Conservation (phyloP, 1,140 invertebrate species). For the Heliconius hermathena region DNA sequence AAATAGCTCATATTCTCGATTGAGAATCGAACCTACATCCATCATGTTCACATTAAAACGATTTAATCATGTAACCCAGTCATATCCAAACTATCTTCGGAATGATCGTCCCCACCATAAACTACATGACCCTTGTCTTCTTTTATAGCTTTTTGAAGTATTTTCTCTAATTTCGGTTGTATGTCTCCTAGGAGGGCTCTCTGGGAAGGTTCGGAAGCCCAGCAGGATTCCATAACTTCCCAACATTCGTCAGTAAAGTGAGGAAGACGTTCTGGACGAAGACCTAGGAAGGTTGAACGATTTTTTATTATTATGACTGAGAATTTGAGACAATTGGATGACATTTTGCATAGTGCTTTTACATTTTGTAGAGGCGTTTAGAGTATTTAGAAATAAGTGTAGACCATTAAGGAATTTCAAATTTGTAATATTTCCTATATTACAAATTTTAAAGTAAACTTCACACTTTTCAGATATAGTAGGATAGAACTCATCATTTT, state of each 20-base stretch:
- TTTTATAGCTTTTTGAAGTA: slow-evolving; percentile 44
- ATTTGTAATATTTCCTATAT: too few relatives aligned
- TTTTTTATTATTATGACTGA: too few relatives aligned
- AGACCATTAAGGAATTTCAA: too few relatives aligned
- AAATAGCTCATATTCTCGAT: too few relatives aligned
- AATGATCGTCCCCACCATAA: slow-evolving; percentile 26
- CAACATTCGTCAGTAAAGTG: slow-evolving; percentile 91
- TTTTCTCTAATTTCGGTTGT: slow-evolving; percentile 84
- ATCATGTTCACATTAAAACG: too few relatives aligned
- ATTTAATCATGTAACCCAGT: slow-evolving; percentile 42
- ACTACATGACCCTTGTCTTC: slow-evolving; percentile 14
- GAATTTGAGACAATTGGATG: too few relatives aligned
- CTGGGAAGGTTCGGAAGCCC: slow-evolving; percentile 88
- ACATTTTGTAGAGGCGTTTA: too few relatives aligned
- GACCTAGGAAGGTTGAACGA: slow-evolving; percentile 66
- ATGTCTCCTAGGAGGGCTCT: slow-evolving; percentile 91
- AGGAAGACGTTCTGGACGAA: slow-evolving; percentile 89
- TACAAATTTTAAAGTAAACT: too few relatives aligned
- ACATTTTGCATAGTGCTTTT: too few relatives aligned
- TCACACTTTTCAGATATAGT: too few relatives aligned
- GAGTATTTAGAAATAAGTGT: too few relatives aligned
- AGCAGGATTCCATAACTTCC: slow-evolving; percentile 93
- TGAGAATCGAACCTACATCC: neutral
- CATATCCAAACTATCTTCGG: slow-evolving; percentile 60
- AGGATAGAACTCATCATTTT: too few relatives aligned